A percentile compares a stretch with the other conserved stretches of the same genome.
Evolutionary conservation across 2,888 invertebrate genomes (phyloP).

Genomic region (Dryocosmus kuriphilus): DNA sequence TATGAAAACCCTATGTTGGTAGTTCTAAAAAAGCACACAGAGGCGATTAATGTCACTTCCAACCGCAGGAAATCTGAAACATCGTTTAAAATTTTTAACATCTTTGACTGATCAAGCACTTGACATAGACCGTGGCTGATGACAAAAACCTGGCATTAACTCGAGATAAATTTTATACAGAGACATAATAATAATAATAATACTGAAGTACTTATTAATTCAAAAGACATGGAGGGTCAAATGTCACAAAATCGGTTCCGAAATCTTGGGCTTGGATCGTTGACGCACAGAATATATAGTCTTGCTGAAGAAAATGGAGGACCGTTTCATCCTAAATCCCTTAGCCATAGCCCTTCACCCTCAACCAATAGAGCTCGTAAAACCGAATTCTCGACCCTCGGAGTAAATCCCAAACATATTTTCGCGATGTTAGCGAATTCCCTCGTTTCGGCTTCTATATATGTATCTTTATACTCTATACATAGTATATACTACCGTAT

Average conservation of each 20-base stretch:
- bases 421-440: conserved; percentile 75
- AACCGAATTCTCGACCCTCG: conserved; percentile 65
- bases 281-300: conserved; percentile 17
- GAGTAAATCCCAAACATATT: conserved; percentile 74
- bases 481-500: not conserved
- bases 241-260: not conserved
- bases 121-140: too few species aligned
- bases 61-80: too few species aligned
- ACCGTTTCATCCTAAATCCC: conserved; percentile 39
- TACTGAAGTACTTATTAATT: conserved; percentile 29
- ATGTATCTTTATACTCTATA: conserved; percentile 20
- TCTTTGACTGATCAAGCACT: too few species aligned
- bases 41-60: too few species aligned
- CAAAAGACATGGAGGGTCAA: conserved; percentile 17
- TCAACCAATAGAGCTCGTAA: conserved; percentile 66
- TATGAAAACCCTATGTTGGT: too few species aligned
- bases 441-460: conserved; percentile 60
- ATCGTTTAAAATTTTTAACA: too few species aligned
- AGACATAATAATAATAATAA: not conserved
- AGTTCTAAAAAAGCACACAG: too few species aligned
- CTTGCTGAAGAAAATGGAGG: conserved; percentile 26
- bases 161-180: too few species aligned
- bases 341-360: conserved; percentile 44
- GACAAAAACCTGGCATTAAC: too few species aligned
- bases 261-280: conserved; percentile 11